Evolutionary conservation across 2,888 invertebrate species (phyloP), one percentile per base, ranked within the genome.

Genomic region (Mythimna loreyi): DNA sequence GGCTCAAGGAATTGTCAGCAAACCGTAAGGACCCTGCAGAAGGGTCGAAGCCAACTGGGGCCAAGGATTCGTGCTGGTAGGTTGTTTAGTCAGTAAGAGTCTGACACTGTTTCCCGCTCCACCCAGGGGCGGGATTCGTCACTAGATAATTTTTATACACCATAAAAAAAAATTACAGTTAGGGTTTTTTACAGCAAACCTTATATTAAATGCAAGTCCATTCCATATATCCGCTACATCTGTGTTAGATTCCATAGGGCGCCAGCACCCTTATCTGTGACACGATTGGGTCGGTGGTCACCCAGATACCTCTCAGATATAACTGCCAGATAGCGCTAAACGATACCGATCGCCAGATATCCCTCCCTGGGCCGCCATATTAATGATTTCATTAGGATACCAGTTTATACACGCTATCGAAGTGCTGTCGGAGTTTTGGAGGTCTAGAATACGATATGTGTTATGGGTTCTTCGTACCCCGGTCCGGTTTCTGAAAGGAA

Each of bases 261-360:
- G 91, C 89, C 91, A 85, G 69, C 72, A 67, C 80, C 83, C 79
- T 86, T 87, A 88, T 88, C 83, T 67, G 63, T 23, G 68, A 49
- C 72, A 66, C 66, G 59, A 70, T 73, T 62, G 85, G 75, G 70
- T 58, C 75, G 74, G 73, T 79, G 80, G 84, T 81, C 78, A 83
- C 75, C 84, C 73, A 72, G 75, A 83, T 73, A 66, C 66, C 25
- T 58, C 74, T 52, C 74, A 67, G 81, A 78, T 81, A 78, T 83
- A 75, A 68, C 69, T 66, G 70, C 49, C 67, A 78, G 84, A 80
- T 84, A 80, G 56, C 67, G 67, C 73, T 83, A 83, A 83, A 83
- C 76, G 85, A 84, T 84, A 50, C 28, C 49, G 71, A 83, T 77
- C 59, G 40, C 55, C 75, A 43, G 70, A 74, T 74, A 71, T 47